These are phyloP conservation scores for Anas platyrhynchos DNA, from an alignment of 2,113 vertebrate genomes.

Conservation along the genomic window DNA sequence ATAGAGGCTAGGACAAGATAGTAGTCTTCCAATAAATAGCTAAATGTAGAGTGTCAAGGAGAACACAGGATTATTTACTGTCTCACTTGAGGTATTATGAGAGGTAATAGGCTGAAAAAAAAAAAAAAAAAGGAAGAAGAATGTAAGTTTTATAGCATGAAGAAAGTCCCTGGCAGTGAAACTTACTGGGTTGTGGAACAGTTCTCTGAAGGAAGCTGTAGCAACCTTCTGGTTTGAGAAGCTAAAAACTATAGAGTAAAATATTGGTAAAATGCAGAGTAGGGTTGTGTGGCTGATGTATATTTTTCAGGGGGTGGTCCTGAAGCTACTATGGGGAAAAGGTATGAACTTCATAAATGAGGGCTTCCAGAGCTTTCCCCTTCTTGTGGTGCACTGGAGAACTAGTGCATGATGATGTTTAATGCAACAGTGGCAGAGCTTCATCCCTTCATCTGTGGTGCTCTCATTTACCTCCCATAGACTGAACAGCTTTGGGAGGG, in stretches of 20 bases:
- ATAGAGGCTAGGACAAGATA: fast-evolving
- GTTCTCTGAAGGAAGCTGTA: not conserved
- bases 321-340: not conserved
- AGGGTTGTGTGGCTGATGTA: not conserved
- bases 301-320: not conserved
- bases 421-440: not conserved
- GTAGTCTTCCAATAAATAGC: not conserved
- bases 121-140: not conserved
- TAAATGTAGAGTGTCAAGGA: not conserved
- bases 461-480: not conserved
- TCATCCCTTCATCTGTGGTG: not conserved
- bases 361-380: not conserved
- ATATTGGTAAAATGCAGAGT: not conserved
- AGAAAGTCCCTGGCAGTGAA: not conserved
- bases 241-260: not conserved
- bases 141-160: not conserved
- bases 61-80: not conserved
- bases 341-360: not conserved
- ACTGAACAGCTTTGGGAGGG: not conserved
- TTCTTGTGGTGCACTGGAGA: not conserved
- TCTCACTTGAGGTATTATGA: not conserved
- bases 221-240: not conserved
- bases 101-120: not conserved
- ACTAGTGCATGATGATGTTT: not conserved
- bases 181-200: not conserved